Conservation (phyloP, 2,888 invertebrate genomes). For the Nomada fabriciana region DNA sequence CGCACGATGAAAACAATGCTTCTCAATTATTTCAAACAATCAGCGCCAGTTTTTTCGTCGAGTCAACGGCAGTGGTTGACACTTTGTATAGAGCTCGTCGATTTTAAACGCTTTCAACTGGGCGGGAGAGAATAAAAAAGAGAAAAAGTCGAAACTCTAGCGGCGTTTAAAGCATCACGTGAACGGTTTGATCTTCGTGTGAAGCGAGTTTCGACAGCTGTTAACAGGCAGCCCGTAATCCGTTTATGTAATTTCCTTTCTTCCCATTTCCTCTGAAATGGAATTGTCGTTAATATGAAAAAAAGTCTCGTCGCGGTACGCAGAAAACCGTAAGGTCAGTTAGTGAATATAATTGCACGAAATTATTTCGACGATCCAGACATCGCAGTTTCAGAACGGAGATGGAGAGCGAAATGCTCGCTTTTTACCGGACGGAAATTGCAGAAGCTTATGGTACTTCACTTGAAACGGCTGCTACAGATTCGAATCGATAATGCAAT, state of each 20-base stretch:
- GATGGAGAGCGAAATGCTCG: not conserved
- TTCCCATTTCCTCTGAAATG: not conserved
- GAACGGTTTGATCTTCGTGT: not conserved
- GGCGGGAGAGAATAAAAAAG: not conserved
- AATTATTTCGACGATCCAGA: not conserved
- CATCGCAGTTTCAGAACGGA: not conserved
- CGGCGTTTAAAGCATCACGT: not conserved
- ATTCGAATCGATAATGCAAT: constrained; percentile 49
- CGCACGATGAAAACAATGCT: not conserved
- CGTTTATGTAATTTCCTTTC: not conserved
- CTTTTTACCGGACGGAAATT: not conserved
- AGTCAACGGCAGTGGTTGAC: not conserved
- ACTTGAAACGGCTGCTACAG: constrained; percentile 48
- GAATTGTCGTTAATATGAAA: not conserved
- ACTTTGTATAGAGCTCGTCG: not conserved
- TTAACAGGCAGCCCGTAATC: constrained; percentile 8
- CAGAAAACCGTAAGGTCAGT: no score
- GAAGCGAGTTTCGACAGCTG: constrained; percentile 10
- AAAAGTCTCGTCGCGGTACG: not conserved
- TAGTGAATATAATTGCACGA: no score
- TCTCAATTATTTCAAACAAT: constrained; percentile 6
- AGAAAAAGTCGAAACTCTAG: not conserved
- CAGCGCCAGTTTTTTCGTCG: not conserved
- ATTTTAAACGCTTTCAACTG: constrained; percentile 4
- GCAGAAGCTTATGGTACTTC: constrained; percentile 22